Base-by-base conservation (phyloP, 2,888 invertebrate species). In the Congeria kusceri region DNA sequence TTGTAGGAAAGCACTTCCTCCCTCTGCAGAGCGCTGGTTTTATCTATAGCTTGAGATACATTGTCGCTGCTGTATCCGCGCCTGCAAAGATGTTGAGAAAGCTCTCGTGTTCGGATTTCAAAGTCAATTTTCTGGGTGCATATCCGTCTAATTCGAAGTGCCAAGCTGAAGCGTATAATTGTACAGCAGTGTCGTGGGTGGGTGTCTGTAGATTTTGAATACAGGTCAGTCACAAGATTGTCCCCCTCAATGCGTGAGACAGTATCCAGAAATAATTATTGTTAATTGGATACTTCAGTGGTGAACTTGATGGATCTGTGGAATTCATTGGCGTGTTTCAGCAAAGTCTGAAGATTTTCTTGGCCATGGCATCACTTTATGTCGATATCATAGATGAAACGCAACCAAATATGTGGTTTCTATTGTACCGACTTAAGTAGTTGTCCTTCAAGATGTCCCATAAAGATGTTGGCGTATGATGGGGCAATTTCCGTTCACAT, bases 341-440 rank as follows among this genome's bases (percentile, higher is more conserved):
- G 11, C 39, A 67, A 73, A 13, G 0, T 11, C 18, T 53, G 28
- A 15, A 61, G 58, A 29, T 4, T 39, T 1, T 39, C 39, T 2
- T 23, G 11, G 25, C 25, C 28, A 25, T 67, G 61, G 23, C 46
- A n/a, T 69, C 68, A 78, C 27, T 78, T 68, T 47, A 73, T 61
- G 39, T 78, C 75, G n/a, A 76, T 75, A 27, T 83, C 83, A 44
- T 72, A 75, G 20, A 83, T 80, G 62, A 69, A 83, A 20, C 80
- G 25, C 4, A 70, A 49, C 65, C 67, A 80, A 13, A 70, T 15
- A 13, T 32, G 23, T 15, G 77, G 80, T 65, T 58, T 44, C 7
- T 59, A 18, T 3, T 66, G 61, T 11, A 49, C 39, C 1, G 49
- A 47, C 7, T 23, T 11, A 23, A 83, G 62, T 5, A 70, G 27